These are phyloP conservation scores for Molorchus minor DNA, from an alignment of 2,888 invertebrate genomes.

Conservation along the genomic window DNA sequence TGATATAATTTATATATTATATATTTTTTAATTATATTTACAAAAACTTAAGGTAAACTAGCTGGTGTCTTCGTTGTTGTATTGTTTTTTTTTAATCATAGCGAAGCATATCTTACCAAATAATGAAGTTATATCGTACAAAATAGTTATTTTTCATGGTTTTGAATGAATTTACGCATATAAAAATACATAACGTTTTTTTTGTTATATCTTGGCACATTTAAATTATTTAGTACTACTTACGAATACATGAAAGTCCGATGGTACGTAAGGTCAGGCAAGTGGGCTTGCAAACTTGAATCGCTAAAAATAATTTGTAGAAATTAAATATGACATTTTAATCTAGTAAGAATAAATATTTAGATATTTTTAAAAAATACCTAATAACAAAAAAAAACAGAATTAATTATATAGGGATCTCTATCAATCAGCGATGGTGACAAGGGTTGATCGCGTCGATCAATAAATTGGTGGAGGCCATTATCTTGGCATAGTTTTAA, in stretches of 20 bases:
- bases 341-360: too few relatives aligned
- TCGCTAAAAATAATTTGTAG: too few relatives aligned
- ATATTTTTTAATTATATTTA: too few relatives aligned
- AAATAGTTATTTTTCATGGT: conserved; percentile 10
- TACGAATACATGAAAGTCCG: conserved; percentile 36
- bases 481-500: too few relatives aligned
- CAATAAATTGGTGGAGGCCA: too few relatives aligned
- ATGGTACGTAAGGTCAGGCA: conserved; percentile 17
- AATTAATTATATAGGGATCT: too few relatives aligned
- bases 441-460: too few relatives aligned
- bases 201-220: conserved; percentile 7
- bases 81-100: not conserved
- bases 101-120: not conserved
- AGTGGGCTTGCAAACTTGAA: conserved; percentile 1
- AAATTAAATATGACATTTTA: too few relatives aligned
- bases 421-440: too few relatives aligned
- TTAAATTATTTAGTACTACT: conserved; percentile 12
- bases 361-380: too few relatives aligned
- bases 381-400: too few relatives aligned
- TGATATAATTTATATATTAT: too few relatives aligned
- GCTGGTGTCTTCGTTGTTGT: not conserved
- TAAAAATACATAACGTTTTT: conserved; percentile 18
- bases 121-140: conserved; percentile 3
- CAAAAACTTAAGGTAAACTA: not conserved
- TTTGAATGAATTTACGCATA: conserved; percentile 5